Conservation (phyloP, 2,888 invertebrate species). For the Melikaiella ostensackeni region DNA sequence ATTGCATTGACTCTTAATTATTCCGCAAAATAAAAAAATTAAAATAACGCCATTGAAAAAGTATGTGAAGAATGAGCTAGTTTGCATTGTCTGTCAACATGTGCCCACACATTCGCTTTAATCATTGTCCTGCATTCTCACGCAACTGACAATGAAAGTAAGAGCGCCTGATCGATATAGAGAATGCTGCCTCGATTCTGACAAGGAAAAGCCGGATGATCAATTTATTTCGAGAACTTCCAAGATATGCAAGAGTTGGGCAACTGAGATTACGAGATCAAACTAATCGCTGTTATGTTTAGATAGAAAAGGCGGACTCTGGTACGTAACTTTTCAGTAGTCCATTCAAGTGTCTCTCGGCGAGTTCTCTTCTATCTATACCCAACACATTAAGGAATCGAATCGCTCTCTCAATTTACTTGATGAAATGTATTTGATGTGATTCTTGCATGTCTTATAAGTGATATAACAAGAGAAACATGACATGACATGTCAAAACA, state of each 20-base stretch:
- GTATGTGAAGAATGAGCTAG: slow-evolving; percentile 14
- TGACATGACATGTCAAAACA: neutral
- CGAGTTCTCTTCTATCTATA: neutral
- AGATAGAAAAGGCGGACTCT: slow-evolving; percentile 15
- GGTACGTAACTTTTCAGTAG: slow-evolving; percentile 28
- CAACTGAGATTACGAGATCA: slow-evolving; percentile 24
- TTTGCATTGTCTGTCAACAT: slow-evolving; percentile 26
- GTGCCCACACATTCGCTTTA: neutral
- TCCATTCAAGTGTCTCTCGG: slow-evolving; percentile 25
- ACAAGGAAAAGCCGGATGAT: slow-evolving; percentile 29
- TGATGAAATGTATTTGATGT: neutral
- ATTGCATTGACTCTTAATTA: neutral
- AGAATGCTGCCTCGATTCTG: slow-evolving; percentile 33
- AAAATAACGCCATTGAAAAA: slow-evolving; percentile 10
- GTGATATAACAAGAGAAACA: neutral
- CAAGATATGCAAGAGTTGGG: slow-evolving; percentile 23
- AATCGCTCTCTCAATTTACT: slow-evolving; percentile 1
- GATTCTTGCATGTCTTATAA: neutral
- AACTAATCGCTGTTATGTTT: slow-evolving; percentile 21
- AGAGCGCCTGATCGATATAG: slow-evolving; percentile 10
- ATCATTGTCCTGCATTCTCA: slow-evolving; percentile 34
- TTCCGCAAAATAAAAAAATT: neutral
- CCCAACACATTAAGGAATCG: slow-evolving; percentile 5
- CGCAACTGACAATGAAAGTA: neutral
- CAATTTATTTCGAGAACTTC: slow-evolving; percentile 25